Conservation (phyloP, 1,140 invertebrate genomes). For the Sminthurides bifidus region DNA sequence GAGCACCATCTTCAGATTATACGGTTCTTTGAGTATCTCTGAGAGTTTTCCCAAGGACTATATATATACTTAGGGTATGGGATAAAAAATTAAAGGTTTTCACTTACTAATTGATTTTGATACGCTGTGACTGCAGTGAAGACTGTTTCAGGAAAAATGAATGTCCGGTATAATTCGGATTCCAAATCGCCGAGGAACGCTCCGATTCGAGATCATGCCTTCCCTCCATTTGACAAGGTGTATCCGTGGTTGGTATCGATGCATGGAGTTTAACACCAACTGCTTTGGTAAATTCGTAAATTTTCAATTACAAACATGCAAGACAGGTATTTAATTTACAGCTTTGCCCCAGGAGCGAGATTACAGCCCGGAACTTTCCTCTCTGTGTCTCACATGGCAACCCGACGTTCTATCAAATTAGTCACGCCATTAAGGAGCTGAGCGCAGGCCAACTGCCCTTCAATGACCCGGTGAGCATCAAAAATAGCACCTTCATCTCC, state of each 20-base stretch:
- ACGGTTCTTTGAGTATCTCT: neutral
- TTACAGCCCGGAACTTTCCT: too few relatives aligned
- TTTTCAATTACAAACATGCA: neutral
- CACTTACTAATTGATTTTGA: slow-evolving; percentile 54
- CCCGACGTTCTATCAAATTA: too few relatives aligned
- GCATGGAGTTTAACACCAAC: slow-evolving; percentile 61
- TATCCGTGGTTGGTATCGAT: slow-evolving; percentile 56
- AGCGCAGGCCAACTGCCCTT: too few relatives aligned
- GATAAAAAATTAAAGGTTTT: too few relatives aligned
- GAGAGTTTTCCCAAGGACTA: neutral
- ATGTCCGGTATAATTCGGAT: slow-evolving; percentile 46
- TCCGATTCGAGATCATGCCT: slow-evolving; percentile 34
- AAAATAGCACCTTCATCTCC: too few relatives aligned
- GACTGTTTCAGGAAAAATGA: slow-evolving; percentile 51
- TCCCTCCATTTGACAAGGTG: slow-evolving; percentile 46
- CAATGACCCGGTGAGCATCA: too few relatives aligned
- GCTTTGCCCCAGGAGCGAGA: too few relatives aligned
- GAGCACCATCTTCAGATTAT: neutral
- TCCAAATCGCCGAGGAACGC: slow-evolving; percentile 40
- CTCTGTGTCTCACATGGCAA: too few relatives aligned
- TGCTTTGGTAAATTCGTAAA: slow-evolving; percentile 33
- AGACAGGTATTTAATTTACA: too few relatives aligned
- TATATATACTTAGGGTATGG: too few relatives aligned
- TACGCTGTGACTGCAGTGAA: slow-evolving; percentile 61
- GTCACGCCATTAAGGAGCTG: too few relatives aligned